These are phyloP conservation scores for Orchestia grillus DNA, from an alignment of 1,140 invertebrate genomes.

Conservation along the genomic window DNA sequence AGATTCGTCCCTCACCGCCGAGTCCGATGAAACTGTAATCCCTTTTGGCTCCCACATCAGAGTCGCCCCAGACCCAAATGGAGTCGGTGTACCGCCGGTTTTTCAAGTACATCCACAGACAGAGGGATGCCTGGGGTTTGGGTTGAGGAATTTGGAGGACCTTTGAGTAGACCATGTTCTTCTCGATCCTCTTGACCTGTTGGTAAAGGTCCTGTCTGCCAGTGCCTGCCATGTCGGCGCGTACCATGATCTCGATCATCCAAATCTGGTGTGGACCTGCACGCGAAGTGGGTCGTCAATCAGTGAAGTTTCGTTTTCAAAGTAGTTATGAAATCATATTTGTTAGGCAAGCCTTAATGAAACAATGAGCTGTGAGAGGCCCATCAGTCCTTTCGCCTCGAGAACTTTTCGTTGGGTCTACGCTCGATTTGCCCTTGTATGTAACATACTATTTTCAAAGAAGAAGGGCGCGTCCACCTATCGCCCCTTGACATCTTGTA, in stretches of 20 bases:
- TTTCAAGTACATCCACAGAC: slow-evolving; percentile 7
- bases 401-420: too few relatives aligned
- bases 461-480: too few relatives aligned
- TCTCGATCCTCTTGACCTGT: background rate
- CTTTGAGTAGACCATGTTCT: background rate
- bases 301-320: background rate
- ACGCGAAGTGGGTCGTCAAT: background rate
- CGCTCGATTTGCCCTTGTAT: too few relatives aligned
- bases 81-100: slow-evolving; percentile 10
- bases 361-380: too few relatives aligned
- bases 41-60: background rate
- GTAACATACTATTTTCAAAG: too few relatives aligned
- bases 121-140: background rate
- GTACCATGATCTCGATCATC: slow-evolving; percentile 27
- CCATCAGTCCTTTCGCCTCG: too few relatives aligned
- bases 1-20: background rate
- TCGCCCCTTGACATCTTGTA: too few relatives aligned
- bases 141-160: background rate
- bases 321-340: too few relatives aligned
- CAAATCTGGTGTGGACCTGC: background rate
- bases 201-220: background rate
- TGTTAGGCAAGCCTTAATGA: too few relatives aligned
- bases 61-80: background rate
- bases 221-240: background rate
- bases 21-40: background rate